Evolutionary conservation across 2,888 invertebrate genomes (phyloP).

Genomic region (Octonoba sinensis): DNA sequence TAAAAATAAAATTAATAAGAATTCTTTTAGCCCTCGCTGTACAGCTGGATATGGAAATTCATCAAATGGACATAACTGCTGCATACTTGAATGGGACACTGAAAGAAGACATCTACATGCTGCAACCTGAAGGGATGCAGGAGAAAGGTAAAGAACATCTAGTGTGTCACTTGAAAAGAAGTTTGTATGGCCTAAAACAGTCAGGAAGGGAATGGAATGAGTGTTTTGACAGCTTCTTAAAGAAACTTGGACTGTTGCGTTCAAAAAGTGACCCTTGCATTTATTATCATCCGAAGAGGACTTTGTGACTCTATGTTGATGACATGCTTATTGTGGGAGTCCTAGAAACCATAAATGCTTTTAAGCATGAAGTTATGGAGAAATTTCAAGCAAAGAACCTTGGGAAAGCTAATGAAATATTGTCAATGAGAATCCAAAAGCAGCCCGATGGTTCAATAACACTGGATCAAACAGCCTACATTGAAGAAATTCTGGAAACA

Average conservation of each 20-base stretch:
- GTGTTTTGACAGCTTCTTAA: constrained; percentile 20
- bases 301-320: constrained; percentile 3
- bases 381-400: too few relatives aligned
- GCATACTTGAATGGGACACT: too few relatives aligned
- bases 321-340: constrained; percentile 8
- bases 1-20: background rate
- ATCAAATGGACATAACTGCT: too few relatives aligned
- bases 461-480: constrained; percentile 13
- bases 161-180: too few relatives aligned
- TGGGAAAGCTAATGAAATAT: constrained; percentile 11
- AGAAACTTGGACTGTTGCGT: background rate
- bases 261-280: background rate
- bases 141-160: too few relatives aligned
- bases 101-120: too few relatives aligned
- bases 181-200: constrained; percentile 42
- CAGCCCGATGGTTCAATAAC: background rate
- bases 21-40: too few relatives aligned
- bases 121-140: too few relatives aligned
- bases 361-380: constrained; percentile 1
- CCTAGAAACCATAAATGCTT: constrained; percentile 1
- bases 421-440: constrained; percentile 7
- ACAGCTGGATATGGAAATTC: too few relatives aligned
- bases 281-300: too few relatives aligned
- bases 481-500: too few relatives aligned
- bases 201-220: constrained; percentile 31